Base-by-base conservation (phyloP, 2,113 vertebrate species). In the Daubentonia madagascariensis region DNA sequence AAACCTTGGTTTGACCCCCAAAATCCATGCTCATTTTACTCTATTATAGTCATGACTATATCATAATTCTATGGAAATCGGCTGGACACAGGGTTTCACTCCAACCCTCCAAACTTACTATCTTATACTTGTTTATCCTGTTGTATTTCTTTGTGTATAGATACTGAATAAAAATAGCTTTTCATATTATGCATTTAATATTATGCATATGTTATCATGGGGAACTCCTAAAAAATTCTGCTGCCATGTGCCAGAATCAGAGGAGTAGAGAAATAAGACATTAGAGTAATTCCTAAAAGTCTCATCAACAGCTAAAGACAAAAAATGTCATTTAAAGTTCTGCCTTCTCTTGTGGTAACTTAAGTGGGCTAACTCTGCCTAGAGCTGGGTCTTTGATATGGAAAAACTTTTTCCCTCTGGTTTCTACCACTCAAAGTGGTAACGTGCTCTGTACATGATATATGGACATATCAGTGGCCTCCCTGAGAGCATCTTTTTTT, bases 241-340 rank as follows among this genome's bases (percentile, higher is more conserved):
- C 57, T 80, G 63, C 40, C 25, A 43, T 96, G 45, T 80, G n/a
- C 59, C 70, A 92, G 63, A 89, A 75, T 72, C 35, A 95, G 65
- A 94, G 59, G 32, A 68, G 25, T 70, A 7, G 20, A 85, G 61
- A 94, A 91, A 25, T 50, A 8, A 80, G 61, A 61, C 32, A 40
- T 70, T 93, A 85, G 85, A 90, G 11, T 67, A 83, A 88, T 95
- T 95, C 48, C n/a, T 23, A 83, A 20, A 68, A 65, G 65, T 80
- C 2, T 95, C 37, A 80, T 8, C 20, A 92, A 70, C 3, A 89
- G 32, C 25, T 59, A 70, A 78, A 61, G 59, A 10, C 28, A 57
- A 93, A 93, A 83, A 48, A 54, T 28, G 48, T 73, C 10, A 70
- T 57, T 80, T 50, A 89, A 86, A 85, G 12, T 86, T 96, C 20